These are phyloP conservation scores for Hydrolagus affinis DNA, from an alignment of 2,113 vertebrate species.

Conservation along the genomic window DNA sequence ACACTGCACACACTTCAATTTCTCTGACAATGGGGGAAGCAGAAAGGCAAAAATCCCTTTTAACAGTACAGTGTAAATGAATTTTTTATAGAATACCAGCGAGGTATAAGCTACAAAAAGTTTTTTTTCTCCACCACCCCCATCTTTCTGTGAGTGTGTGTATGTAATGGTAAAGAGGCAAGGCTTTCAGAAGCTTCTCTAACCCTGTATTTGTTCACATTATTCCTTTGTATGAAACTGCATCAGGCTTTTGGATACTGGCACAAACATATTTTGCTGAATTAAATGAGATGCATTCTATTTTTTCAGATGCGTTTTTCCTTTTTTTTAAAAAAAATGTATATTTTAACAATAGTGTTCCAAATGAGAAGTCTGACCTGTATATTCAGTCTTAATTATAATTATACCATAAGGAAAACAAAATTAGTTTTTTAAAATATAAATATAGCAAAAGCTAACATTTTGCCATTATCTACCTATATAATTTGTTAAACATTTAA, in stretches of 20 bases:
- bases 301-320: background rate
- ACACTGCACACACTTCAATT: conserved; percentile 80
- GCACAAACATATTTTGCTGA: background rate
- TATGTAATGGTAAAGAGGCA: conserved; percentile 51
- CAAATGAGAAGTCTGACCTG: background rate
- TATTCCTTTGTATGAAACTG: conserved; percentile 6
- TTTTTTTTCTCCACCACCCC: conserved; percentile 32
- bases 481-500: background rate
- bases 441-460: background rate
- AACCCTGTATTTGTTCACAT: conserved; percentile 10
- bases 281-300: background rate
- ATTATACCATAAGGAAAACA: background rate
- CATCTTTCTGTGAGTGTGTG: conserved; percentile 28
- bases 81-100: conserved; percentile 84
- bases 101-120: conserved; percentile 72
- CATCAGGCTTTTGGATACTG: background rate
- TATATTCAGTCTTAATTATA: background rate
- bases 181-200: conserved; percentile 53
- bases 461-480: background rate
- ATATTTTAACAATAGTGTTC: no score
- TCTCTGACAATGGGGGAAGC: conserved; percentile 89
- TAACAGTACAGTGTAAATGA: conserved; percentile 72
- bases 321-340: background rate
- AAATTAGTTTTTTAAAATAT: background rate
- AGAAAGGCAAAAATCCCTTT: conserved; percentile 66